Conservation (phyloP, 2,797 vertebrate species). For the Sebastes hubbsi region DNA sequence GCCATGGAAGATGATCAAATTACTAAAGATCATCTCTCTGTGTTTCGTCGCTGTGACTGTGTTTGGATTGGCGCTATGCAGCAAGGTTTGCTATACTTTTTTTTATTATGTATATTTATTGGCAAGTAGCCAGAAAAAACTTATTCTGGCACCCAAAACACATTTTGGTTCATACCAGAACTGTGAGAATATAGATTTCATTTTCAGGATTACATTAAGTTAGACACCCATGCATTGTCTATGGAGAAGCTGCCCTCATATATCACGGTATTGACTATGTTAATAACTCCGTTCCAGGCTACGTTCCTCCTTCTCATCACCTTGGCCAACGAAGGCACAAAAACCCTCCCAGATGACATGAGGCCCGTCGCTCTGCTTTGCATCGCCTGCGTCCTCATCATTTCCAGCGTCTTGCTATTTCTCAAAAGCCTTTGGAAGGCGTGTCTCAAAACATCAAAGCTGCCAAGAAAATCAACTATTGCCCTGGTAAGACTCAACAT, state of each 20-base stretch:
- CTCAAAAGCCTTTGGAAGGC: conserved; percentile 77
- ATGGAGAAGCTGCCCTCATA: neutral
- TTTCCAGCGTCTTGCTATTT: conserved; percentile 63
- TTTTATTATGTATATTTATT: neutral
- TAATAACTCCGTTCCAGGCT: conserved; percentile 39
- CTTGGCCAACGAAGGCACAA: conserved; percentile 47
- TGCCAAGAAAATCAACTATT: conserved; percentile 40
- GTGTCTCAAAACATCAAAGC: conserved; percentile 72
- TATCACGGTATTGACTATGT: neutral
- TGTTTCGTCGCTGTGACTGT: conserved; percentile 36
- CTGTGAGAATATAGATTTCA: neutral
- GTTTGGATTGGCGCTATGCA: conserved; percentile 72
- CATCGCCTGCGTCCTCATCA: conserved; percentile 63
- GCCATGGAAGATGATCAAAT: conserved; percentile 62
- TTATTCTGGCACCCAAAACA: neutral
- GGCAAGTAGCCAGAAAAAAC: neutral
- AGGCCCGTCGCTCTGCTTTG: conserved; percentile 70
- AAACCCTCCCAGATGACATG: conserved; percentile 21
- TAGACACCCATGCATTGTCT: neutral
- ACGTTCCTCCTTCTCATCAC: conserved; percentile 76
- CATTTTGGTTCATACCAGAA: neutral
- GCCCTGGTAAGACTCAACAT: conserved; percentile 45
- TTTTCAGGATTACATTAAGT: neutral
- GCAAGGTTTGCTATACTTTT: conserved; percentile 67
- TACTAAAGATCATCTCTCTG: conserved; percentile 46